Evolutionary conservation across 2,888 invertebrate species (phyloP), one percentile per base, ranked within the genome.

Genomic region (Ypsolopha sequella): DNA sequence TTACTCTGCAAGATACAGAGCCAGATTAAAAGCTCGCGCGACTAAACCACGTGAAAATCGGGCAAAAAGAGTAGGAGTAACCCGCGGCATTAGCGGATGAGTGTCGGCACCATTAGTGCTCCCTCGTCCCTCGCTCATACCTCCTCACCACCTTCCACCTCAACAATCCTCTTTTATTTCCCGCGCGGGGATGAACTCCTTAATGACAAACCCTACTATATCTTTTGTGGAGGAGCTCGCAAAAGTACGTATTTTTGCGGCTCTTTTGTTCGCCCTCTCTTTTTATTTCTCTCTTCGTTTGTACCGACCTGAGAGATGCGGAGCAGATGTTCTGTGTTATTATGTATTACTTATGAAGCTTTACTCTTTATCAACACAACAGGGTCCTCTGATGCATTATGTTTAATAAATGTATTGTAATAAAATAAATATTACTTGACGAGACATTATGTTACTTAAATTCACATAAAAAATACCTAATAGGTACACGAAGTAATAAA

Each of bases 181-280:
- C 80, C 81, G 84, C 81, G 80, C 81, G 81, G 84, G 82, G 84
- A 85, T 86, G 85, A 86, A 86, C 85, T 86, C 85, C 85, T 86
- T 86, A 85, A 86, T 85, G 85, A 85, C 85, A 86, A 85, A 86
- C 85, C 85, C 82, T 85, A 85, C 85, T 86, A 85, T 86, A 85
- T 86, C 85, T 86, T 84, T 85, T 86, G 85, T 85, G 80, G 80
- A 84, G 80, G 36, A 80, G 80, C 80, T 80, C 80, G 80, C 79
- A 79, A 80, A 80, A 86, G 84, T 84, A 85, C 85, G 85, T 84
- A 85, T 85, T 85, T 77, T 84, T 85, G 80, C 82, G 84, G 80
- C 76, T 80, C 67, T 85, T 85, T 86, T 86, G 85, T 85, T 67
- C 69, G 75, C 71, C 71, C 73, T 73, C 79, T 85, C 24, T 24